Evolutionary conservation across 2,797 vertebrate species (phyloP), one percentile per base, ranked within the genome.

Genomic region (Arnoldichthys spilopterus): DNA sequence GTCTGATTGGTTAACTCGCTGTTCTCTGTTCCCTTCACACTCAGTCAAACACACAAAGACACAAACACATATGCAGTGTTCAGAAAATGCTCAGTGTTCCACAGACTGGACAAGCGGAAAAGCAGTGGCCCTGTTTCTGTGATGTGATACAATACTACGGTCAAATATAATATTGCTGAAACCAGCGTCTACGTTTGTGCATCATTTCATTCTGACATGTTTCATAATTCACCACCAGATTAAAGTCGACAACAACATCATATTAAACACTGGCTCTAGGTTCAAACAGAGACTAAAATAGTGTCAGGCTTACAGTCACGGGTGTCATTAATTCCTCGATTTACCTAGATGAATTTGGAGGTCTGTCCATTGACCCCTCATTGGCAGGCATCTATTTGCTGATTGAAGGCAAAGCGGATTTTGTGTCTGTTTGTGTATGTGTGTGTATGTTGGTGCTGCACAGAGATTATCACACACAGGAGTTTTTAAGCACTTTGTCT

Each of bases 361-460:
- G 64, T 45, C 75, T 61, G 11, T 76, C 28, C 26, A 54, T 16
- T 70, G 30, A 80, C 67, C 64, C 45, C 45, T 40, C 58, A 69
- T 54, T 74, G 20, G 59, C 64, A 70, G 64, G 8, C 53, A 59
- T 58, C 37, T 69, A 49, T 49, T 69, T 69, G 22, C 74, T 76
- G 37, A 76, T 76, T 45, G 15, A 16, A 47, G 37, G 16, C 34
- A 30, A 28, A 28, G 49, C 18, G 40, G 58, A 78, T 64, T 74
- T 66, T 68, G 43, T 72, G 71, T 49, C 15, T 43, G 15, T 69
- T 53, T 75, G 47, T 66, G 34, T 72, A 40, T 73, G 24, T 67
- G 22, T 62, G 63, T 75, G 47, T 56, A 24, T 72, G 74, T 24
- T 66, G 34, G 47, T 64, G 64, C 63, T n/a, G n/a, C n/a, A n/a